Base-by-base conservation (phyloP, 2,113 vertebrate genomes). In the Strix uralensis region DNA sequence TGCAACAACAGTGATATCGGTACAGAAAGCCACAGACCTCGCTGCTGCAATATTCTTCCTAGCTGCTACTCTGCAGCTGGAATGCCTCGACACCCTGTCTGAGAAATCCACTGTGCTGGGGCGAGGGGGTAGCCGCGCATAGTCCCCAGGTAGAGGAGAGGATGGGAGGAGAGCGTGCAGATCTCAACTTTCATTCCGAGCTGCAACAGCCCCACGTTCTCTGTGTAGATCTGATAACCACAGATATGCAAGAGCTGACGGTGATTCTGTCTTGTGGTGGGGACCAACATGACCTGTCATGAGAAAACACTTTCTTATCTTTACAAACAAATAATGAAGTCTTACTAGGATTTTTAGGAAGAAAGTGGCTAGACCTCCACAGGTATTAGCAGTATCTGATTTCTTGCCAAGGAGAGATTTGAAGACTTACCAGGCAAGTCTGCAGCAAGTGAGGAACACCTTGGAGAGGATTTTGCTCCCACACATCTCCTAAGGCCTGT, bases 131-230 rank as follows among this genome's bases (percentile, higher is more conserved):
- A 4, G 11, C 32, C 15, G 27, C 12, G 10, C 51, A 13, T 47
- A 36, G 30, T 1, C 6, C 11, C 17, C 13, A 10, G 51, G 62
- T 10, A n/a, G 46, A 73, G 38, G 32, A 72, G 20, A 27, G 18
- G 19, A 0, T 10, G 9, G 32, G 8, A 34, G 27, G 32, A 54
- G 15, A 34, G 38, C 0, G 1, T 2, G 4, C 36, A 54, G 36
- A 15, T 9, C 19, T 34, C 3, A 0, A 21, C 27, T 12, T 14
- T 32, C 11, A 6, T 26, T 4, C 30, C 3, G 21, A 82, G 47
- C 20, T 47, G 47, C 36, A 23, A 2, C 42, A 81, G 11, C 57
- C 49, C 40, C 47, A 15, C 0, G 0, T 5, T 13, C 15, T 36
- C 62, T n/a, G 42, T 4, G 1, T 4, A 8, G 10, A 15, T 27